phyloP scores from a whole-genome alignment of 2,113 vertebrate genomes.

The Gymnocephalus cernua region DNA sequence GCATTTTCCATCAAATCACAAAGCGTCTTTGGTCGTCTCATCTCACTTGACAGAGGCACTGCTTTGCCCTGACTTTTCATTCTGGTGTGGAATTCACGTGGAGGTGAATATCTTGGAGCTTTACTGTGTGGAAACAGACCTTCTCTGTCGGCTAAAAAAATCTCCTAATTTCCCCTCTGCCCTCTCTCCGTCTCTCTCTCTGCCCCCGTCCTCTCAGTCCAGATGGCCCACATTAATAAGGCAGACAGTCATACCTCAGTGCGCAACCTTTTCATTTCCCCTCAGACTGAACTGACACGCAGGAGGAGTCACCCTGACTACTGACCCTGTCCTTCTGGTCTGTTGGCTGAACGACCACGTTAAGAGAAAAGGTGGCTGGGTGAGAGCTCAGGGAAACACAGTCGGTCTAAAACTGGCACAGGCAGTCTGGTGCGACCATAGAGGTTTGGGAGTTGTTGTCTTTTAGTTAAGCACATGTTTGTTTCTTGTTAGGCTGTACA shows the following conservation, averaged over 20 bases:
- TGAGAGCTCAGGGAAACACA: slow-evolving; percentile 14
- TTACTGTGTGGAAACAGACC: slow-evolving; percentile 39
- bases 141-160: slow-evolving; percentile 34
- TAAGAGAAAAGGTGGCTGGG: slow-evolving; percentile 5
- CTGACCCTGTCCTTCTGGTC: slow-evolving; percentile 60
- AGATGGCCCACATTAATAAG: slow-evolving; percentile 79
- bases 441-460: slow-evolving; percentile 18
- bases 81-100: slow-evolving; percentile 34
- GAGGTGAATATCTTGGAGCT: slow-evolving; percentile 51
- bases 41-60: background rate
- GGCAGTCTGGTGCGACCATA: slow-evolving; percentile 7
- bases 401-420: slow-evolving; percentile 11
- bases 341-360: slow-evolving; percentile 1
- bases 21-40: background rate
- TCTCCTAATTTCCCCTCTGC: slow-evolving; percentile 43
- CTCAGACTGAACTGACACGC: slow-evolving; percentile 47
- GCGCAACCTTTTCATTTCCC: slow-evolving; percentile 76
- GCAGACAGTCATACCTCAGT: slow-evolving; percentile 70
- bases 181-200: slow-evolving; percentile 3
- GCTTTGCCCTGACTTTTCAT: slow-evolving; percentile 12
- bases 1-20: slow-evolving; percentile 7
- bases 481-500: background rate
- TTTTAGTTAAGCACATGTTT: background rate
- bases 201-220: slow-evolving; percentile 37
- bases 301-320: slow-evolving; percentile 54